phyloP scores from a whole-genome alignment of 2,797 vertebrate species.

The Arnoldichthys spilopterus region DNA sequence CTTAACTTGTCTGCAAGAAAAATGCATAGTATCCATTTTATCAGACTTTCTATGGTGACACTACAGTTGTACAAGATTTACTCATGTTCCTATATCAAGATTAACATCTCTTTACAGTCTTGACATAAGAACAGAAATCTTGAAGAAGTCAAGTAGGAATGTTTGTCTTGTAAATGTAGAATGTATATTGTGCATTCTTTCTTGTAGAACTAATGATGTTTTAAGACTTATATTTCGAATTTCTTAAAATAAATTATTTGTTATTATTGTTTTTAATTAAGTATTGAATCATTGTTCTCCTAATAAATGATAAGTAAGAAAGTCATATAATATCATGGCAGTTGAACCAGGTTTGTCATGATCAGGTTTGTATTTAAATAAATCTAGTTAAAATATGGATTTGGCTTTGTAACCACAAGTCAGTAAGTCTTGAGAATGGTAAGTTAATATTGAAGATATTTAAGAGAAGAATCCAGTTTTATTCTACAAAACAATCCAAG shows the following conservation, averaged over 20 bases:
- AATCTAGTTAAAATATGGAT: not conserved
- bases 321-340: not conserved
- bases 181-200: conserved; percentile 67
- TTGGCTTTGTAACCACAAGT: conserved; percentile 27
- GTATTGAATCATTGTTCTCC: not conserved
- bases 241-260: too few relatives aligned
- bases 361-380: conserved; percentile 37
- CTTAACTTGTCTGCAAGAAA: conserved; percentile 46
- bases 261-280: not conserved
- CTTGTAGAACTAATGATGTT: conserved; percentile 49
- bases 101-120: conserved; percentile 39
- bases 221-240: conserved; percentile 9
- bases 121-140: conserved; percentile 68
- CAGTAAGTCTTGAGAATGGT: not conserved
- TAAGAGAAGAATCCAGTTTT: not conserved
- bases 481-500: not conserved
- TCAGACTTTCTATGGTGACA: conserved; percentile 62
- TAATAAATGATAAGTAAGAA: not conserved
- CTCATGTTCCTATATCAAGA: conserved; percentile 66
- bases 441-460: conserved; percentile 34
- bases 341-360: not conserved
- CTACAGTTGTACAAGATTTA: conserved; percentile 67
- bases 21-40: conserved; percentile 66
- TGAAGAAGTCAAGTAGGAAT: conserved; percentile 60
- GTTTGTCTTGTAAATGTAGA: conserved; percentile 52